A percentile compares a stretch with the other conserved stretches of the same genome.
Evolutionary conservation across 2,797 vertebrate genomes (phyloP).

Genomic region (Huso huso): DNA sequence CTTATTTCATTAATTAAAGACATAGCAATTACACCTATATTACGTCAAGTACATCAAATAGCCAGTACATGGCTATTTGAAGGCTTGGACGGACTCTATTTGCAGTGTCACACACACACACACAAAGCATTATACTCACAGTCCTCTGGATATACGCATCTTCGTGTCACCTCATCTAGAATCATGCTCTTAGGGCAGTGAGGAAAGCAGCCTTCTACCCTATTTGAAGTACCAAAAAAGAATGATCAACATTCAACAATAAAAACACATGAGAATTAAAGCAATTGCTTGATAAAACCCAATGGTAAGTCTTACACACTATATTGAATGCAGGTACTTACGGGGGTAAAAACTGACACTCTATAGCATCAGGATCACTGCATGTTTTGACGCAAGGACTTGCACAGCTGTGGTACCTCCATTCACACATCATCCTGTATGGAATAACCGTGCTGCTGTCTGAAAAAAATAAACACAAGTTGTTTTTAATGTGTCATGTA

Average conservation of each 20-base stretch:
- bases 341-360: conserved; percentile 86
- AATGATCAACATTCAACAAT: too few species aligned
- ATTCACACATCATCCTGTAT: conserved; percentile 92
- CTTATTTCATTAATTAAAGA: too few species aligned
- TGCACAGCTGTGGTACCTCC: conserved; percentile 85
- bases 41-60: too few species aligned
- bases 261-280: too few species aligned
- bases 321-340: conserved; percentile 51
- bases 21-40: too few species aligned
- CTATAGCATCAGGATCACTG: conserved; percentile 74
- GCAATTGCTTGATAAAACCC: too few species aligned
- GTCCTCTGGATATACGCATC: conserved; percentile 90
- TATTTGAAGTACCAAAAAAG: conserved; percentile 29
- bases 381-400: conserved; percentile 88
- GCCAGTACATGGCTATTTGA: too few species aligned
- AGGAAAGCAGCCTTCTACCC: conserved; percentile 94
- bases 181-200: conserved; percentile 90
- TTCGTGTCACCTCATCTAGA: conserved; percentile 86
- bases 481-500: not conserved
- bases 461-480: conserved; percentile 34
- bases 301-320: too few species aligned
- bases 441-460: conserved; percentile 84
- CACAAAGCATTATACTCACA: conserved; percentile 65
- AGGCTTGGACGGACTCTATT: too few species aligned
- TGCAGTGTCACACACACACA: too few species aligned